Evolutionary conservation across 2,113 vertebrate species (phyloP).

Genomic region (Manacus vitellinus): DNA sequence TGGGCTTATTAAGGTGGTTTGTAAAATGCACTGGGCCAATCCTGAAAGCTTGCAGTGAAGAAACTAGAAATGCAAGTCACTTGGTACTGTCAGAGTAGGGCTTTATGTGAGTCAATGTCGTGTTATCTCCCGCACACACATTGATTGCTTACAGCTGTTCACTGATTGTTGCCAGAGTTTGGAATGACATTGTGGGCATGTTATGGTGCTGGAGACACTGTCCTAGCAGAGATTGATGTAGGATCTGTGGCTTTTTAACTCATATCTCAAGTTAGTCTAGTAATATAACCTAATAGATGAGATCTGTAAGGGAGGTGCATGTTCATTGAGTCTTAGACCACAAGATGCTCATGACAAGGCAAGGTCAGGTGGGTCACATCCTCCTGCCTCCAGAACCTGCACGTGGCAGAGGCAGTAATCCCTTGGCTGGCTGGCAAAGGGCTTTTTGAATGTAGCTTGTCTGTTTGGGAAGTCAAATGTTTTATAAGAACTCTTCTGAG

Average conservation of each 20-base stretch:
- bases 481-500: neutral
- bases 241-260: neutral
- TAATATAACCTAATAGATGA: neutral
- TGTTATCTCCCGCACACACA: neutral
- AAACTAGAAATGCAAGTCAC: neutral
- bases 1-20: neutral
- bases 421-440: neutral
- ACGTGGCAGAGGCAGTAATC: accelerated
- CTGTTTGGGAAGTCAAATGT: neutral
- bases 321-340: neutral
- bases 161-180: neutral
- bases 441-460: neutral
- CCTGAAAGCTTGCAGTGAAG: neutral
- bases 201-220: neutral
- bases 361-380: neutral
- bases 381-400: neutral
- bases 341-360: accelerated
- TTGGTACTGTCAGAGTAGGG: neutral
- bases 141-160: neutral
- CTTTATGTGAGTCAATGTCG: neutral
- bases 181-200: accelerated
- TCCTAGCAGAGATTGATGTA: neutral
- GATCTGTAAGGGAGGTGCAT: neutral
- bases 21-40: neutral
- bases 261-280: neutral